Percentiles rank a stretch among this genome's conserved stretches.
Conservation (phyloP, 2,888 invertebrate species). For the Aphrophora alni region DNA sequence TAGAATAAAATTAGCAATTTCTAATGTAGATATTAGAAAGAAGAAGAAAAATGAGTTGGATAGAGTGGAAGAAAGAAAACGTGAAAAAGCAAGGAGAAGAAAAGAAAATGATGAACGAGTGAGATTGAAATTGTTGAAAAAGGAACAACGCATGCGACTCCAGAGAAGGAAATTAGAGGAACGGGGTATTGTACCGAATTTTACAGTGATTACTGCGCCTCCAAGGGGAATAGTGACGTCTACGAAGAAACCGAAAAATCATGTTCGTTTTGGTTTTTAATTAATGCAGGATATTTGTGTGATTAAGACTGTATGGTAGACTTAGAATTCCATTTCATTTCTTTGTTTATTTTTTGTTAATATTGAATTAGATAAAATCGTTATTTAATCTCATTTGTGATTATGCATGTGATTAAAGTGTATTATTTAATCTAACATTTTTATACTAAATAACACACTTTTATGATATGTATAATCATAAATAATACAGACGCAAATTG, state of each 20-base stretch:
- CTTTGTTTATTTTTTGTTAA: too few species aligned
- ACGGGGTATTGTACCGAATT: background rate
- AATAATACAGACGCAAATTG: too few species aligned
- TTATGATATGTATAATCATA: too few species aligned
- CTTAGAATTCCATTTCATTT: too few species aligned
- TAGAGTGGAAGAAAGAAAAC: background rate
- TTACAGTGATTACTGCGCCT: background rate
- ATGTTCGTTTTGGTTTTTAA: background rate
- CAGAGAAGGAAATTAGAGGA: background rate
- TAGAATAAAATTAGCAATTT: background rate
- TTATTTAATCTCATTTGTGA: too few species aligned
- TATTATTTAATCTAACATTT: too few species aligned
- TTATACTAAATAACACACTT: too few species aligned
- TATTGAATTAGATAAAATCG: too few species aligned
- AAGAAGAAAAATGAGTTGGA: background rate
- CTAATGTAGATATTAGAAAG: background rate
- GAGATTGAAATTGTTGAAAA: background rate
- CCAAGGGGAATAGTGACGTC: background rate
- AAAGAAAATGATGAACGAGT: background rate
- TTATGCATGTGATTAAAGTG: too few species aligned
- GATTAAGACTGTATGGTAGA: too few species aligned
- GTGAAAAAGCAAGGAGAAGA: background rate
- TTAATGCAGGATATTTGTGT: too few species aligned
- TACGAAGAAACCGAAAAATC: background rate
- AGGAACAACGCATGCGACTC: background rate